Evolutionary conservation across 92 coral and sea anemone species (phyloP), one percentile per base, ranked within the genome.

Genomic region (Nematostella vectensis): DNA sequence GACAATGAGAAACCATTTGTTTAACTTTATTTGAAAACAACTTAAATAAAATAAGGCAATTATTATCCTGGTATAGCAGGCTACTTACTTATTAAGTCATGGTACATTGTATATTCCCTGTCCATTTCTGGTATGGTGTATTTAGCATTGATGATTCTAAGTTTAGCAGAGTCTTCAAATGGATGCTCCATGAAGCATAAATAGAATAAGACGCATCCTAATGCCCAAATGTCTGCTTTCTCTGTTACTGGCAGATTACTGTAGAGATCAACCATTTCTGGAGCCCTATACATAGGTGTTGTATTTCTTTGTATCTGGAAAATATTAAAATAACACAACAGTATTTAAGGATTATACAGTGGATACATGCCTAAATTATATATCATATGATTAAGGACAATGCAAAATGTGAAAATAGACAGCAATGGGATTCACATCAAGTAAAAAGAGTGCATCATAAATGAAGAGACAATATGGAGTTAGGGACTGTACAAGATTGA

Each of bases 111-210:
- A 71, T 86, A 93, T 15, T 80, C 87, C 33, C 62, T 75, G 77
- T 93, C 99, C 42, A 28, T 70, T 40, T 93, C 99, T 16, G 99
- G 99, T 25, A 93, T 87, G n/a, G 94, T 82, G 61, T 73, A 93
- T 68, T 93, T 93, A 0, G 96, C 96, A 75, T 93, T 93, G 9
- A 93, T 70, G 23, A 93, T 93, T 57, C 99, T 93, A 21, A 93
- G 81, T 58, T 93, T 93, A 3, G 99, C 95, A 10, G 96, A 88
- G 69, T 93, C 99, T 57, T 93, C 99, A 71, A 93, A 93, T 3
- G 99, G 99, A 57, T 93, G 99, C 22, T 93, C 99, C 99, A 93
- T 93, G 57, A 81, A 87, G 38, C 96, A 93, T 48, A 93, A 62
- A 68, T 73, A 87, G 48, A 81, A 93, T 27, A 93, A 37, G 42